A percentile compares a stretch with the other conserved stretches of the same genome.
phyloP scores from a whole-genome alignment of 2,888 invertebrate genomes.

The Pterostichus madidus region DNA sequence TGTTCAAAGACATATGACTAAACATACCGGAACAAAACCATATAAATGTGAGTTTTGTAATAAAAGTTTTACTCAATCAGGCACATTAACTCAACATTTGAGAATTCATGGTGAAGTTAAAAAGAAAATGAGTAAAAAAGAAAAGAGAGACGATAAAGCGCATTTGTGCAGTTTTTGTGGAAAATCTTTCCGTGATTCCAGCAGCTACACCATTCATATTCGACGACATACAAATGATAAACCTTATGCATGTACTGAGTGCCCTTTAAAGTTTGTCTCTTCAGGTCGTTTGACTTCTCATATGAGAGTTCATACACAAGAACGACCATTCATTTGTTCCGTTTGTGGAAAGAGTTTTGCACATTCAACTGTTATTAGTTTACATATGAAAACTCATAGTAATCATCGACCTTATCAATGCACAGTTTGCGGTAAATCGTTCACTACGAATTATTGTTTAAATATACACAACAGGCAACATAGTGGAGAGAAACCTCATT shows the following conservation, averaged over 20 bases:
- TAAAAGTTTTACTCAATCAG: constrained; percentile 71
- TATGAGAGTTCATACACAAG: constrained; percentile 71
- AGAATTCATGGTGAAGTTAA: constrained; percentile 67
- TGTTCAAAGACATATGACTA: constrained; percentile 72
- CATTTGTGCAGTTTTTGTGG: constrained; percentile 73
- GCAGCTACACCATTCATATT: constrained; percentile 72
- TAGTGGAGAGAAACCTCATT: constrained; percentile 72
- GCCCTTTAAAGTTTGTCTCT: constrained; percentile 71
- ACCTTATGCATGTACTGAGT: constrained; percentile 20
- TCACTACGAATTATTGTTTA: constrained; percentile 71
- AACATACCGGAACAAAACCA: constrained; percentile 71
- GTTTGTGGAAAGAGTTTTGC: constrained; percentile 71
- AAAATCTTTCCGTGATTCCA: constrained; percentile 72
- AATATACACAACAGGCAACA: constrained; percentile 72
- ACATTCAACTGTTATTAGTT: constrained; percentile 68
- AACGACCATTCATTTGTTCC: constrained; percentile 72
- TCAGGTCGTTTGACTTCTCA: constrained; percentile 72
- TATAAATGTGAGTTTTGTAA: constrained; percentile 70
- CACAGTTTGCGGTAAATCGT: constrained; percentile 71
- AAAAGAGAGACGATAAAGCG: constrained; percentile 67
- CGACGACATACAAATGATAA: constrained; percentile 70
- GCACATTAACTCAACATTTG: constrained; percentile 70
- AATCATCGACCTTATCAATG: constrained; percentile 71
- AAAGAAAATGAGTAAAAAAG: constrained; percentile 65
- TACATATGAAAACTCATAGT: constrained; percentile 72